These are phyloP conservation scores for Azorinus chamasolen DNA, from an alignment of 2,888 invertebrate genomes.

Conservation along the genomic window DNA sequence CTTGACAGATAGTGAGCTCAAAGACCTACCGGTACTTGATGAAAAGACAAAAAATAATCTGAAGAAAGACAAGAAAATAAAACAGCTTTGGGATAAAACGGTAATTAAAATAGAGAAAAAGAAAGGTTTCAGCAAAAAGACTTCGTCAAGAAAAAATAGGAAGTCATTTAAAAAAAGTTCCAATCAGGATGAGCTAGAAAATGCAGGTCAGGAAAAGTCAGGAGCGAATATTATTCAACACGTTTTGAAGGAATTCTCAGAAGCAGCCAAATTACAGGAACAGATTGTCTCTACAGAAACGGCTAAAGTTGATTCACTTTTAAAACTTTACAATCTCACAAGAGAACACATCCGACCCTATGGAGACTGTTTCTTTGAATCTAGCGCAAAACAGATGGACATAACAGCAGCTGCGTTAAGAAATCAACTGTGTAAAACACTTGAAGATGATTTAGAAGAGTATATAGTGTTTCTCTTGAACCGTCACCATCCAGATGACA, in stretches of 20 bases:
- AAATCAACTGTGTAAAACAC: not conserved
- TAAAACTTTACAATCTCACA: not conserved
- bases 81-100: not conserved
- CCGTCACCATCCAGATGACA: conserved; percentile 4
- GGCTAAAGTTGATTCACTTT: not conserved
- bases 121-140: not conserved
- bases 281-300: not conserved
- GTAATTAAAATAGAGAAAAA: not conserved
- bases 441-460: conserved; percentile 10
- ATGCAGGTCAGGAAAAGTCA: not conserved
- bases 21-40: not conserved
- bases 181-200: too few relatives aligned
- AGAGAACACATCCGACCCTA: not conserved
- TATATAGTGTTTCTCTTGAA: conserved; percentile 17
- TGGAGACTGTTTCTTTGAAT: conserved; percentile 18
- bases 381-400: not conserved
- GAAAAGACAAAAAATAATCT: not conserved
- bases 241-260: not conserved
- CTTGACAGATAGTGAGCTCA: too few relatives aligned
- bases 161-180: not conserved
- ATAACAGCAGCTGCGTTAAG: not conserved
- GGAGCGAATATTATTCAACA: not conserved
- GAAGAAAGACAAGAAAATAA: not conserved
- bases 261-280: not conserved
- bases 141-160: not conserved